Conservation (phyloP, 2,113 vertebrate genomes). For the Chitala chitala region DNA sequence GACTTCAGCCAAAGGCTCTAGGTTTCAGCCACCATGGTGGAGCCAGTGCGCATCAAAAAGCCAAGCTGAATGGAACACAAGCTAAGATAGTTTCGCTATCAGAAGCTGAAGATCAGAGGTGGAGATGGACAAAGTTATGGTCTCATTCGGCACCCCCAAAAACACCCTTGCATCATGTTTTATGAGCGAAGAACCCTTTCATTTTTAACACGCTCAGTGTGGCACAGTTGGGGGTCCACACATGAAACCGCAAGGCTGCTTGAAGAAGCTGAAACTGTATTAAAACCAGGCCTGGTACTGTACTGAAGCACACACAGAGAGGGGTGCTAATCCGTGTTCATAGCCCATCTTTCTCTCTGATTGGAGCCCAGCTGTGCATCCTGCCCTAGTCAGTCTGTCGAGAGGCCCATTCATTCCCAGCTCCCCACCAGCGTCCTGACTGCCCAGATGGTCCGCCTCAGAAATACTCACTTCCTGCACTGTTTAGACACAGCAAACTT, state of each 20-base stretch:
- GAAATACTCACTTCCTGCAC: neutral
- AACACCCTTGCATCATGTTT: too few species aligned
- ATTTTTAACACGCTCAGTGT: neutral
- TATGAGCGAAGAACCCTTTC: neutral
- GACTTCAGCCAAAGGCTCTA: neutral
- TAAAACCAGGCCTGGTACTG: neutral
- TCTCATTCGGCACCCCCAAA: too few species aligned
- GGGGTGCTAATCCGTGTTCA: constrained; percentile 10
- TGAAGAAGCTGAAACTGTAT: too few species aligned
- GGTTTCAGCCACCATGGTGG: neutral
- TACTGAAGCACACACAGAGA: neutral
- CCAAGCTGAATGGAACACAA: neutral
- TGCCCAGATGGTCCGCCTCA: neutral
- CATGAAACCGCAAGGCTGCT: neutral
- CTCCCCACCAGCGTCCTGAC: neutral
- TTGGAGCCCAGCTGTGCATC: neutral
- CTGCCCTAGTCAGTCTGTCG: neutral
- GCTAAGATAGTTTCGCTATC: too few species aligned
- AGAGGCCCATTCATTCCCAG: neutral
- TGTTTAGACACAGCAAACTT: neutral
- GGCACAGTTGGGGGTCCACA: neutral
- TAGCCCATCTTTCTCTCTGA: neutral
- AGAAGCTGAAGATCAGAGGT: too few species aligned
- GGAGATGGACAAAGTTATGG: too few species aligned
- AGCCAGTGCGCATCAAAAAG: neutral